phyloP scores from a whole-genome alignment of 2,113 vertebrate genomes.

The Vulpes ferrilata region DNA sequence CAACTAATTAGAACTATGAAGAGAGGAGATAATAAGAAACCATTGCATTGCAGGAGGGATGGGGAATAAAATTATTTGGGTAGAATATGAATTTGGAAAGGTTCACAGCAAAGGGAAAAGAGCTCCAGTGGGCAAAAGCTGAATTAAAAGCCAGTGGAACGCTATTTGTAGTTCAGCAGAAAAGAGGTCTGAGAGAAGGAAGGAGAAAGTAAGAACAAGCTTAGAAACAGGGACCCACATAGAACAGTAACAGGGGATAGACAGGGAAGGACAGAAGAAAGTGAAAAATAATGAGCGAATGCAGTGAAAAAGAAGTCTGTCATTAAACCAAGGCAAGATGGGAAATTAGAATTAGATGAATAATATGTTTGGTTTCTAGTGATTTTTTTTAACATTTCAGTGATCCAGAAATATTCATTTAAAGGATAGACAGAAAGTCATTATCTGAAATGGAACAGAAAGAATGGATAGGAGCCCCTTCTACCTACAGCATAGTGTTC shows the following conservation, averaged over 20 bases:
- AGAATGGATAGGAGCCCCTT: slow-evolving; percentile 60
- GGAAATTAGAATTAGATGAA: slow-evolving; percentile 61
- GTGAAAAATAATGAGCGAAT: slow-evolving; percentile 72
- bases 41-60: background rate
- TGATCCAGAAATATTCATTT: slow-evolving; percentile 71
- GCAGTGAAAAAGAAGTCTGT: slow-evolving; percentile 65
- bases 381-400: slow-evolving; percentile 75
- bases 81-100: slow-evolving; percentile 45
- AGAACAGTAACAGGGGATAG: background rate
- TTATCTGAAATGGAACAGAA: slow-evolving; percentile 74
- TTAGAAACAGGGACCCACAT: background rate
- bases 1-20: background rate
- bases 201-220: slow-evolving; percentile 51
- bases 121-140: slow-evolving; percentile 42
- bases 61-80: slow-evolving; percentile 32
- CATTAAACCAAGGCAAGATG: slow-evolving; percentile 75
- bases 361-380: slow-evolving; percentile 66
- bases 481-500: slow-evolving; percentile 47
- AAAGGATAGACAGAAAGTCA: slow-evolving; percentile 74
- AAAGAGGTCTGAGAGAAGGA: slow-evolving; percentile 63
- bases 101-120: slow-evolving; percentile 41
- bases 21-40: slow-evolving; percentile 1
- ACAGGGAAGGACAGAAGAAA: slow-evolving; percentile 71
- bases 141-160: slow-evolving; percentile 51
- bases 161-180: slow-evolving; percentile 40